Evolutionary conservation across 2,797 vertebrate genomes (phyloP).

Genomic region (Cirrhinus mrigala): DNA sequence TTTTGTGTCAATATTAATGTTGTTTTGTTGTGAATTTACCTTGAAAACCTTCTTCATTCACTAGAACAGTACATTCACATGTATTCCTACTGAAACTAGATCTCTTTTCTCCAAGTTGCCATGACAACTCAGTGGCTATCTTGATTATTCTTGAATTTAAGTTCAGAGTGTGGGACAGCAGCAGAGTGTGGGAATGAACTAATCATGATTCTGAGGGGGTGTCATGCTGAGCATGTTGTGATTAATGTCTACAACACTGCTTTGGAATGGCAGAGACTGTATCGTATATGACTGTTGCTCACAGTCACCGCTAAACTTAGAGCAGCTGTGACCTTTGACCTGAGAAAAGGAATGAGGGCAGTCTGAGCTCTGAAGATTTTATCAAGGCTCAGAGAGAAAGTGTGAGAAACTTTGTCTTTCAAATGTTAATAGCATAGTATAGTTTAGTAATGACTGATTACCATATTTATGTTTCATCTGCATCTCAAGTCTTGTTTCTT

Average conservation of each 20-base stretch:
- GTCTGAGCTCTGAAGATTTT: conserved; percentile 5
- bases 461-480: background rate
- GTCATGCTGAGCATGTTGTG: conserved; percentile 15
- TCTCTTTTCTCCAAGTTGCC: conserved; percentile 11
- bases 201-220: conserved; percentile 5
- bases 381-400: background rate
- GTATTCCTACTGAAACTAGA: background rate
- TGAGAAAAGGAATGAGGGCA: conserved; percentile 40
- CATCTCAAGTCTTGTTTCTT: background rate
- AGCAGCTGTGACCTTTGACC: conserved; percentile 62
- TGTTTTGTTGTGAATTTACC: background rate
- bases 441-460: background rate
- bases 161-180: background rate
- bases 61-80: background rate
- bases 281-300: conserved; percentile 5
- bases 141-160: conserved; percentile 7
- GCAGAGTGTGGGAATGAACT: conserved; percentile 9
- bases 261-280: background rate
- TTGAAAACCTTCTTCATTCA: background rate
- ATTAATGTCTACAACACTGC: conserved; percentile 19
- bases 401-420: background rate
- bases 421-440: background rate
- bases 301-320: conserved; percentile 33
- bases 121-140: conserved; percentile 13
- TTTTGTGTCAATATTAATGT: conserved; percentile 5